These are phyloP conservation scores for Hypsibius dujardini DNA, from an alignment of 1,140 invertebrate genomes.

Conservation along the genomic window DNA sequence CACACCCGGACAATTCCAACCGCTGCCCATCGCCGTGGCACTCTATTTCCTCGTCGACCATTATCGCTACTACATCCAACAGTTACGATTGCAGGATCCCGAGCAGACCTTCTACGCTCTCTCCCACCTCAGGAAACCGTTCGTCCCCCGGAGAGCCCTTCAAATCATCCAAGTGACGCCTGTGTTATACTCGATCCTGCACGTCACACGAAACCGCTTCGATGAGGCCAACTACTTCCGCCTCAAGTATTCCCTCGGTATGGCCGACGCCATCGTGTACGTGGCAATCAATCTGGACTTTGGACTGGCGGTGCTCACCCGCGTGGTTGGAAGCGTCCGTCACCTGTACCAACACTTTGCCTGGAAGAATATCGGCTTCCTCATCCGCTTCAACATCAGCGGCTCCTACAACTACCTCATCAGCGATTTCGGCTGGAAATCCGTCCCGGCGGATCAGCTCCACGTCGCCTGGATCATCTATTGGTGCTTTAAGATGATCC, in stretches of 20 bases:
- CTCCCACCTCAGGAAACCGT: not conserved
- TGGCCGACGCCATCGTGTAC: constrained; percentile 9
- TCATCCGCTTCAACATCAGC: not conserved
- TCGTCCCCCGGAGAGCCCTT: not conserved
- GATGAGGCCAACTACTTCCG: constrained; percentile 11
- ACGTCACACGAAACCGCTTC: not conserved
- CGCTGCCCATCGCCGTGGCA: not conserved
- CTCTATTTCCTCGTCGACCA: not conserved
- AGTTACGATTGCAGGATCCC: constrained; percentile 12
- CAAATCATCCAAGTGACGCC: constrained; percentile 10
- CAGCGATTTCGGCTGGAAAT: not conserved
- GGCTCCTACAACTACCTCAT: not conserved
- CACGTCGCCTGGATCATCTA: constrained; percentile 3
- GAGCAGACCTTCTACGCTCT: constrained; percentile 3
- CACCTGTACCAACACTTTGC: not conserved
- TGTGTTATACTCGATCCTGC: not conserved
- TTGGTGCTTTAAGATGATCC: not conserved
- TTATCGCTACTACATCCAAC: constrained; percentile 11
- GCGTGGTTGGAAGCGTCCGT: not conserved
- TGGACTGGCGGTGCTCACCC: not conserved
- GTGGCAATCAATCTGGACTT: constrained; percentile 12
- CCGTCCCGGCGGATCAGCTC: not conserved
- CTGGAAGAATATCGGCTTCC: constrained; percentile 11
- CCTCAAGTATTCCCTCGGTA: constrained; percentile 5
- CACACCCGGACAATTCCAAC: not conserved